phyloP scores from a whole-genome alignment of 2,797 vertebrate species.

The Sphenodon punctatus region DNA sequence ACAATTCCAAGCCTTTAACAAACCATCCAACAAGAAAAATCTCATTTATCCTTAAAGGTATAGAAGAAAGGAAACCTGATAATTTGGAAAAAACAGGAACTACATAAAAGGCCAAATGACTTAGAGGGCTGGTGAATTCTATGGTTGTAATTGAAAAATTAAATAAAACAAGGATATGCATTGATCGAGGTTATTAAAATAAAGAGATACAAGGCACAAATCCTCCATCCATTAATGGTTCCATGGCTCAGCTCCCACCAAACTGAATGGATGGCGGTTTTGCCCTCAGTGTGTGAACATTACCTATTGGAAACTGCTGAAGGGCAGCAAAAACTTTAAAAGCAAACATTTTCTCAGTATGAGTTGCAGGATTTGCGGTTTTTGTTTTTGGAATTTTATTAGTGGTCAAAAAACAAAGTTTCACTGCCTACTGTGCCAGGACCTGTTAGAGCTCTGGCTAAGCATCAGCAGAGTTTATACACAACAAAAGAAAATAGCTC shows the following conservation, averaged over 20 bases:
- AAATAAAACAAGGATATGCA: not conserved
- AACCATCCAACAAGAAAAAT: not conserved
- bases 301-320: not conserved
- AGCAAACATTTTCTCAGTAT: conserved; percentile 18
- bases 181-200: conserved; percentile 27
- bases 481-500: no score
- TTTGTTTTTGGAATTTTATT: no score
- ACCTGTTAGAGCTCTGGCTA: no score
- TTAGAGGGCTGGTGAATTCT: no score
- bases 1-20: not conserved
- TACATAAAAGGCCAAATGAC: no score
- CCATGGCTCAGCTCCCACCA: no score
- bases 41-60: not conserved
- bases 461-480: no score
- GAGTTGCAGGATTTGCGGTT: conserved; percentile 4
- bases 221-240: no score
- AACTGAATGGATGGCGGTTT: no score
- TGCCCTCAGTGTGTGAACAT: no score
- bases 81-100: conserved; percentile 2
- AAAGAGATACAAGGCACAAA: conserved; percentile 32
- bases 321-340: conserved; percentile 11
- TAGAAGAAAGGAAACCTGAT: conserved; percentile 7
- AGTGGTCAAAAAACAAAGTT: no score
- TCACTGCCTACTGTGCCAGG: no score
- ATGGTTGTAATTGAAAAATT: conserved; percentile 37